A percentile compares a stretch with the other conserved stretches of the same genome.
Evolutionary conservation across 2,113 vertebrate species (phyloP).

Genomic region (Xenus cinereus): DNA sequence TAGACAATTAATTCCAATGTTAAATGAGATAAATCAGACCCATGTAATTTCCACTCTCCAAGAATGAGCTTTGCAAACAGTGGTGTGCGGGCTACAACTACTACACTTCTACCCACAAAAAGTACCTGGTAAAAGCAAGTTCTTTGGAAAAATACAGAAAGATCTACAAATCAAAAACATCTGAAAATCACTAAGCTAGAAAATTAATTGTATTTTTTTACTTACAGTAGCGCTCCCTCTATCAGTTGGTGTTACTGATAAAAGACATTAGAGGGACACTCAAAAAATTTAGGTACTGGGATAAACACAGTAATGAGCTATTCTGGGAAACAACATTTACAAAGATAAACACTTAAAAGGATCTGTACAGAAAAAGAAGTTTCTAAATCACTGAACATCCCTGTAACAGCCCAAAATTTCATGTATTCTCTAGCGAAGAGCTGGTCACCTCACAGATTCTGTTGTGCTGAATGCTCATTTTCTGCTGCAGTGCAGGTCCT

Average conservation of each 20-base stretch:
- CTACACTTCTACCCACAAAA: background rate
- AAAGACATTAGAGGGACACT: background rate
- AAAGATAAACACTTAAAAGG: background rate
- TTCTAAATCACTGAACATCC: background rate
- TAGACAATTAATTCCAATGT: background rate
- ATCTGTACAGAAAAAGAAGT: background rate
- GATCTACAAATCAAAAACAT: background rate
- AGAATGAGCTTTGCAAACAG: background rate
- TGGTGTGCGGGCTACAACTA: background rate
- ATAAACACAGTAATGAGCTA: background rate
- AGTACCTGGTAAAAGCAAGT: background rate
- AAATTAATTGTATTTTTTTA: background rate
- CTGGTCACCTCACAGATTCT: background rate
- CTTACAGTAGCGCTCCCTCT: background rate
- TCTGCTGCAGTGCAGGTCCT: constrained; percentile 51
- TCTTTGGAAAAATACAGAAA: background rate
- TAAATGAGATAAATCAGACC: background rate
- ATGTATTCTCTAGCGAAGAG: background rate
- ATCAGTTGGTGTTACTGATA: background rate
- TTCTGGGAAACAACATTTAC: background rate
- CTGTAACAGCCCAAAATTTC: background rate
- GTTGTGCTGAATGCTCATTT: background rate
- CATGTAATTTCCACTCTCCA: background rate
- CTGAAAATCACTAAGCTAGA: background rate
- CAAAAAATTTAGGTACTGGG: background rate